Evolutionary conservation across 1,140 invertebrate species (phyloP).

Genomic region (Mercenaria mercenaria): DNA sequence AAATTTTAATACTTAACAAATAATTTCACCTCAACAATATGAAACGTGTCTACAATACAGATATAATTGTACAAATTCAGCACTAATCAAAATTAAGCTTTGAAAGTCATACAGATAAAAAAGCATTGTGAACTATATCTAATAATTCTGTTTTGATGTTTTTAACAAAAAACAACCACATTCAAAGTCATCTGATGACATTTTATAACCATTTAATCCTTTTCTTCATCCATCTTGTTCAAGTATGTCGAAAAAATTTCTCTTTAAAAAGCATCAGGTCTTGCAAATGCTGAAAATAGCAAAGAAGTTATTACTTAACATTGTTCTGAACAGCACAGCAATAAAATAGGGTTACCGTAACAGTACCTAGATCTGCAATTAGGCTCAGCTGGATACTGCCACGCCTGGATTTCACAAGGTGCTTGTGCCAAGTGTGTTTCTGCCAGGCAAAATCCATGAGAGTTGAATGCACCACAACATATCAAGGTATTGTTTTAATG

Average conservation of each 20-base stretch:
- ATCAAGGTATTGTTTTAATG: too few relatives aligned
- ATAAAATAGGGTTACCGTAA: too few relatives aligned
- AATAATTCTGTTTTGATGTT: background rate
- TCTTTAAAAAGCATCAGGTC: background rate
- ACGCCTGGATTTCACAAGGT: too few relatives aligned
- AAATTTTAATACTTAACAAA: too few relatives aligned
- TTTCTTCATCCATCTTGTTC: background rate
- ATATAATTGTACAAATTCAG: background rate
- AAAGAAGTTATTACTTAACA: too few relatives aligned
- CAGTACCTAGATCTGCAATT: too few relatives aligned
- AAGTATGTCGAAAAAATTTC: conserved; percentile 9
- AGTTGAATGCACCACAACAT: too few relatives aligned
- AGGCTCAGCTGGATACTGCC: too few relatives aligned
- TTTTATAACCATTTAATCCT: background rate
- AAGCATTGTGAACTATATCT: background rate
- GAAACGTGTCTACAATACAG: background rate
- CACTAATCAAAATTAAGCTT: background rate
- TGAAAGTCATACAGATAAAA: background rate
- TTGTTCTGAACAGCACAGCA: too few relatives aligned
- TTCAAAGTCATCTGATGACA: background rate
- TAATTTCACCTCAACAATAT: too few relatives aligned
- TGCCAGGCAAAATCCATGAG: too few relatives aligned
- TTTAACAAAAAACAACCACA: background rate
- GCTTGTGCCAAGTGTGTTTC: too few relatives aligned
- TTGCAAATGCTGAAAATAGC: background rate